phyloP scores from a whole-genome alignment of 1,140 invertebrate genomes.

The Heliconius nattereri region DNA sequence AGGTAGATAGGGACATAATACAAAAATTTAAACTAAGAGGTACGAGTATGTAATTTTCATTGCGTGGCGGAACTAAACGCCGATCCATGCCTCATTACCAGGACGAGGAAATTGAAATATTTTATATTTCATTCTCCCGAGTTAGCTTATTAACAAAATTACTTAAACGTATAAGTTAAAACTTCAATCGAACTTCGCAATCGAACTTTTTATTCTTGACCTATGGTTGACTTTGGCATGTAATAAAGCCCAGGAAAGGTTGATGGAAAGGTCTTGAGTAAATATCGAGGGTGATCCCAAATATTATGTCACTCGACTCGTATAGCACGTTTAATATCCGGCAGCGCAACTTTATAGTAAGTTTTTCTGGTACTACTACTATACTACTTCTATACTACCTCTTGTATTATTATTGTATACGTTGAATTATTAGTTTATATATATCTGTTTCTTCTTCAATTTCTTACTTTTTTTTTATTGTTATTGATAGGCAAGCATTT shows the following conservation, averaged over 20 bases:
- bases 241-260: neutral
- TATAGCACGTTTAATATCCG: constrained; percentile 9
- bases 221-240: neutral
- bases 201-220: neutral
- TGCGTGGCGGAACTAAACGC: too few species aligned
- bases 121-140: too few species aligned
- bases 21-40: too few species aligned
- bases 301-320: too few species aligned
- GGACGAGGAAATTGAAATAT: too few species aligned
- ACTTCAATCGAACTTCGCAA: neutral
- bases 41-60: too few species aligned
- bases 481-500: too few species aligned
- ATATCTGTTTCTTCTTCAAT: too few species aligned
- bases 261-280: neutral
- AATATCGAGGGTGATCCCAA: constrained; percentile 1
- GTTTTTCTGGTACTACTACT: neutral
- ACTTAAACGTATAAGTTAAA: neutral
- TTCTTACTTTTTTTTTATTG: too few species aligned
- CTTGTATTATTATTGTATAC: neutral
- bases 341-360: neutral
- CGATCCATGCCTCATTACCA: too few species aligned
- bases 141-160: neutral
- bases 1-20: too few species aligned
- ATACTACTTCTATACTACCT: neutral
- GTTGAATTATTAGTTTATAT: neutral